Percentiles rank a stretch among this genome's conserved stretches.
phyloP scores from a whole-genome alignment of 2,797 vertebrate species.

The Mus caroli region DNA sequence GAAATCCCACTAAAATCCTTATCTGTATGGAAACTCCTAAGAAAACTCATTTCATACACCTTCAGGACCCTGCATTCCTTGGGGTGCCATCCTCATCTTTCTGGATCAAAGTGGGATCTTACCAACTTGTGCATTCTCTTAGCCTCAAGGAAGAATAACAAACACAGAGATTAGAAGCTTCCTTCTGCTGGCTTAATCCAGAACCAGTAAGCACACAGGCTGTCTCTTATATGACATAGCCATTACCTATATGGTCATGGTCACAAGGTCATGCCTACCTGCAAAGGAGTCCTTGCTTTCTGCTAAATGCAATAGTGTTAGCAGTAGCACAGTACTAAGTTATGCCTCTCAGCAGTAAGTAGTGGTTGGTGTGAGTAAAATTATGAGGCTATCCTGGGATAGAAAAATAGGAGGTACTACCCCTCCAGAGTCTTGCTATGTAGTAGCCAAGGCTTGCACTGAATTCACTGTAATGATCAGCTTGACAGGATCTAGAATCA shows the following conservation, averaged over 20 bases:
- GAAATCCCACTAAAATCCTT: neutral
- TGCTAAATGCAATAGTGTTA: neutral
- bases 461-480: neutral
- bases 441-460: neutral
- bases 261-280: neutral
- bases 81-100: neutral
- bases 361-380: neutral
- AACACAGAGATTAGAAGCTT: neutral
- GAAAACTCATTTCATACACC: no score
- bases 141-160: neutral
- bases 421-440: neutral
- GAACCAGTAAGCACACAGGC: neutral
- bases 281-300: slow-evolving; percentile 43
- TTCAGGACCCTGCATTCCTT: neutral
- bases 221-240: neutral
- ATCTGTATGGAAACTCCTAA: neutral
- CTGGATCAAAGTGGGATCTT: neutral
- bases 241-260: neutral
- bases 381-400: neutral
- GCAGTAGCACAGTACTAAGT: neutral
- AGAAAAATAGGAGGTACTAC: neutral
- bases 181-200: neutral
- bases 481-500: neutral
- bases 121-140: neutral
- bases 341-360: neutral